Percentiles rank a stretch among this genome's conserved stretches.
Conservation (phyloP, 2,113 vertebrate genomes). For the Hemiprocne comata region DNA sequence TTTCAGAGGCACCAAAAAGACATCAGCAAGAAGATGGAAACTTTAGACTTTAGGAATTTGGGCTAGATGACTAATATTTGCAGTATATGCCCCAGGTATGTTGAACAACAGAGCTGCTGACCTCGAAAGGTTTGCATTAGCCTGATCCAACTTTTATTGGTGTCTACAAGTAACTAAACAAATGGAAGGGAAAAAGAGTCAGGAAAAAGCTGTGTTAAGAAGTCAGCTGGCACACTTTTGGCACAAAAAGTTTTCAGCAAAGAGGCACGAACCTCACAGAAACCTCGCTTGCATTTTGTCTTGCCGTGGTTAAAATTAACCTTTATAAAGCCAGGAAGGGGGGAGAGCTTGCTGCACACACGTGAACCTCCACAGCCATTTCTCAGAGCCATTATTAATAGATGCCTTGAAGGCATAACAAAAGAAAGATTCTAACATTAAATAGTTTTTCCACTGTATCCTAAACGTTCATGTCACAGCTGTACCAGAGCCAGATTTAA, state of each 20-base stretch:
- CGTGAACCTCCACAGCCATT: conserved; percentile 14
- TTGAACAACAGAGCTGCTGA: conserved; percentile 49
- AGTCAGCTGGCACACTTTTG: conserved; percentile 22
- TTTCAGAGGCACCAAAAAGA: conserved; percentile 51
- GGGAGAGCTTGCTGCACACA: conserved; percentile 1
- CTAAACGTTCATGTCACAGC: conserved; percentile 33
- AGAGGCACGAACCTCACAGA: conserved; percentile 32
- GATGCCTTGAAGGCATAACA: conserved; percentile 40
- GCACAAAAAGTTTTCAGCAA: conserved; percentile 25
- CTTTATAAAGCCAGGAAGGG: conserved; percentile 4
- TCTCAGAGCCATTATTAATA: conserved; percentile 11
- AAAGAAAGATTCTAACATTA: conserved; percentile 30
- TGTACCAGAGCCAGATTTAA: conserved; percentile 55
- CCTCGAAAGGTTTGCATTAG: conserved; percentile 45
- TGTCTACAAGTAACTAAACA: not conserved
- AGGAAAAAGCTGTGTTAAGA: conserved; percentile 13
- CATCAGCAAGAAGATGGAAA: conserved; percentile 10
- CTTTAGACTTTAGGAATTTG: conserved; percentile 36
- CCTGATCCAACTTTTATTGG: not conserved
- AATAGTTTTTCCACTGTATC: conserved; percentile 25
- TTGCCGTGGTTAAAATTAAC: conserved; percentile 54
- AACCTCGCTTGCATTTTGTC: conserved; percentile 8
- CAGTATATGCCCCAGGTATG: conserved; percentile 16
- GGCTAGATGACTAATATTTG: conserved; percentile 27
- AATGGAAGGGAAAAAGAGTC: not conserved